Evolutionary conservation across 64 coral and sea anemone species (phyloP).

Genomic region (Porites australiensis): DNA sequence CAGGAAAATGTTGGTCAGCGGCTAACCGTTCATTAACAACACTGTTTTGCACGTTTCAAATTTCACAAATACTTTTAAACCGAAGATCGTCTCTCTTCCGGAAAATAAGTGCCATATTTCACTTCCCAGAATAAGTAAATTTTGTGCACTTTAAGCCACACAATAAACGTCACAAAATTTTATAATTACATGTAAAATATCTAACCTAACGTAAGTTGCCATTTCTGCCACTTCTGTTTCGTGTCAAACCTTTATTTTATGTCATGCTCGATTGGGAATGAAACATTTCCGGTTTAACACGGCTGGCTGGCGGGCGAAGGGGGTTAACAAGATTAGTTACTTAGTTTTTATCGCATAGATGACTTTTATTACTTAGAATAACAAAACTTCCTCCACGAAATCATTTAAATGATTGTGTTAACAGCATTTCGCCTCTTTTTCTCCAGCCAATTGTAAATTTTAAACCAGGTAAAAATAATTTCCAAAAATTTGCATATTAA

Average conservation of each 20-base stretch:
- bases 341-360: too few species aligned
- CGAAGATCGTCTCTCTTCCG: neutral
- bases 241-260: conserved; percentile 3
- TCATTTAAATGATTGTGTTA: too few species aligned
- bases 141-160: neutral
- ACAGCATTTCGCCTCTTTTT: too few species aligned
- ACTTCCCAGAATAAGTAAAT: too few species aligned
- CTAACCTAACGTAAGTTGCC: neutral
- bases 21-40: neutral
- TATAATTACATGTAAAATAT: neutral
- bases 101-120: neutral
- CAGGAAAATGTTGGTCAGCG: neutral
- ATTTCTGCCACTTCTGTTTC: neutral
- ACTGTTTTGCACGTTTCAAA: conserved; percentile 1
- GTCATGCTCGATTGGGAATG: neutral
- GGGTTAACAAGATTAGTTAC: too few species aligned
- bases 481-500: neutral
- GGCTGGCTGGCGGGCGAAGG: too few species aligned
- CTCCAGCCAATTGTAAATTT: neutral
- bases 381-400: too few species aligned
- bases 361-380: too few species aligned
- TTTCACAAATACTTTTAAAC: neutral
- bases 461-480: neutral
- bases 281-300: conserved; percentile 20
- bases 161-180: neutral